phyloP scores from a whole-genome alignment of 2,113 vertebrate species.

The Paralichthys olivaceus region DNA sequence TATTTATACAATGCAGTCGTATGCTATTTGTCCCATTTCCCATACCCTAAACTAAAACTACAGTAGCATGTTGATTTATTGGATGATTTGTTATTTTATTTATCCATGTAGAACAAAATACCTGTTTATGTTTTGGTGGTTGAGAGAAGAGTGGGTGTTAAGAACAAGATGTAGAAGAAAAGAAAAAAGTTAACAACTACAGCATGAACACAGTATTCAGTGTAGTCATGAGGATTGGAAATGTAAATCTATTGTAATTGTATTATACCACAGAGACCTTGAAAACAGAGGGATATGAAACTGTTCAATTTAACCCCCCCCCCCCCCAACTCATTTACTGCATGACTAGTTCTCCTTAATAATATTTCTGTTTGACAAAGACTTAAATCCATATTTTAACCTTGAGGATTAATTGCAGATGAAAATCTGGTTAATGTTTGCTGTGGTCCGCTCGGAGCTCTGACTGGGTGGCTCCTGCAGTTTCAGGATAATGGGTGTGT shows the following conservation, averaged over 20 bases:
- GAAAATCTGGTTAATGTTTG: constrained; percentile 24
- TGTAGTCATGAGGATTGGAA: not conserved
- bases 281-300: constrained; percentile 1
- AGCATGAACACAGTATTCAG: not conserved
- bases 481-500: constrained; percentile 13
- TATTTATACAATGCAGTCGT: not conserved
- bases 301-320: not conserved
- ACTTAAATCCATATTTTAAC: constrained; percentile 34
- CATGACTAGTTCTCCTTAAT: not conserved
- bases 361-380: constrained; percentile 5
- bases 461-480: constrained; percentile 14
- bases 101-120: not conserved
- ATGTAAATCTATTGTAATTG: not conserved
- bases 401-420: constrained; percentile 29
- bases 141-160: not conserved
- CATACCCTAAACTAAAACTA: not conserved
- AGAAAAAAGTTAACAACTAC: not conserved
- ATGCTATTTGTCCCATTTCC: not conserved
- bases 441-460: constrained; percentile 7
- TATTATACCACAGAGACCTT: not conserved
- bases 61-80: no score
- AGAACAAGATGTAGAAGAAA: not conserved
- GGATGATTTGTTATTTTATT: not conserved
- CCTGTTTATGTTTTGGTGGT: not conserved
- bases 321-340: not conserved